These are phyloP conservation scores for Spizella passerina DNA, from an alignment of 2,797 vertebrate genomes.

Conservation along the genomic window DNA sequence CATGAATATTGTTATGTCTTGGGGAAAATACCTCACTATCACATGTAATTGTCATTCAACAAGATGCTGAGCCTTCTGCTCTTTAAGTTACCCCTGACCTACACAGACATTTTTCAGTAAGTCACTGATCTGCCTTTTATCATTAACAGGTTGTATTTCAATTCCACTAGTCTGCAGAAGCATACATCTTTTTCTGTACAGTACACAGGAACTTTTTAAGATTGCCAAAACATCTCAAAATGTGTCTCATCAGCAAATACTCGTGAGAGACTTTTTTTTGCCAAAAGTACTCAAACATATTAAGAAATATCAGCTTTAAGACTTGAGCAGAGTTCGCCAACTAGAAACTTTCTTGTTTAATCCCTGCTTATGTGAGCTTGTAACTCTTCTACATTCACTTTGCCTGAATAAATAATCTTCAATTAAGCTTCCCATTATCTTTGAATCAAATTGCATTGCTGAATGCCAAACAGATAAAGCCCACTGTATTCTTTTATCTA, in stretches of 20 bases:
- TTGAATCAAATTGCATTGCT: not conserved
- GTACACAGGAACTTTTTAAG: not conserved
- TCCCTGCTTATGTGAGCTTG: not conserved
- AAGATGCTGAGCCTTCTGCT: not conserved
- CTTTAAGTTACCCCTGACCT: not conserved
- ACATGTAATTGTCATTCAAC: not conserved
- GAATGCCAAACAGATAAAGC: not conserved
- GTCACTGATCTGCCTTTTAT: not conserved
- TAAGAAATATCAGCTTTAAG: not conserved
- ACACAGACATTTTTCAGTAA: not conserved
- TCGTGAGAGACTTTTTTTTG: not conserved
- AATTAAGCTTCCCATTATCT: not conserved
- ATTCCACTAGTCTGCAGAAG: not conserved
- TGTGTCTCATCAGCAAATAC: not conserved
- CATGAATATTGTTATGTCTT: not conserved
- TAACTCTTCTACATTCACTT: not conserved
- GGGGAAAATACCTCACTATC: not conserved
- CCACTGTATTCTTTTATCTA: not conserved
- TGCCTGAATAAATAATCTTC: not conserved
- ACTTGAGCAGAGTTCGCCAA: not conserved
- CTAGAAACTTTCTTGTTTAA: not conserved
- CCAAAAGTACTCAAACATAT: not conserved
- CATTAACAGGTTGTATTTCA: not conserved
- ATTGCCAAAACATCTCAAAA: not conserved
- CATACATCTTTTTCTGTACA: not conserved